phyloP scores from a whole-genome alignment of 2,888 invertebrate species.

The Oscheius sp. region DNA sequence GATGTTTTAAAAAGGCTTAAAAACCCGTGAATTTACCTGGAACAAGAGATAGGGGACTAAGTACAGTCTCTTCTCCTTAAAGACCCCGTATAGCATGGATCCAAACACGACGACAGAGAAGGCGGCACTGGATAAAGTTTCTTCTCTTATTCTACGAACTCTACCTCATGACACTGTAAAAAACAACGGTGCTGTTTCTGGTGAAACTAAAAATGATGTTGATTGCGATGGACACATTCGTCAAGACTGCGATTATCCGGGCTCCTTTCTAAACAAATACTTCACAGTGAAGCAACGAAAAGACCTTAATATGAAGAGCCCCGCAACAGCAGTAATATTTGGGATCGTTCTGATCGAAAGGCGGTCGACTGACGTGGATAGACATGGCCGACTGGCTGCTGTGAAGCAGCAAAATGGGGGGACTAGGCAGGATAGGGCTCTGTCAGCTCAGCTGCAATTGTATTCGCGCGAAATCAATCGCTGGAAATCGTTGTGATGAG shows the following conservation, averaged over 20 bases:
- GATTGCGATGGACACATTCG: conserved; percentile 53
- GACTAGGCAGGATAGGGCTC: not conserved
- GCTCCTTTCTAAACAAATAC: conserved; percentile 57
- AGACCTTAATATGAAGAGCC: conserved; percentile 55
- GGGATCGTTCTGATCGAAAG: conserved; percentile 63
- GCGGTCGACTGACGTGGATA: conserved; percentile 39
- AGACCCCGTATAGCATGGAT: conserved; percentile 65
- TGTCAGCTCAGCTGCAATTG: conserved; percentile 34
- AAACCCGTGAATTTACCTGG: conserved; percentile 53
- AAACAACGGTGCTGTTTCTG: conserved; percentile 54
- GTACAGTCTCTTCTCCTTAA: conserved; percentile 69
- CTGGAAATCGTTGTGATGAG: not conserved
- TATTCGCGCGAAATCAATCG: conserved; percentile 18
- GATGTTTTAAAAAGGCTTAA: no score
- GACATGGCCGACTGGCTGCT: conserved; percentile 16
- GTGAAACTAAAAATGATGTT: conserved; percentile 62
- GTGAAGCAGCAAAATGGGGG: not conserved
- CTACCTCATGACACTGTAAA: conserved; percentile 54
- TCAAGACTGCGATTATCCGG: conserved; percentile 51
- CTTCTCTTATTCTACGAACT: not conserved
- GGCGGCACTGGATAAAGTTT: conserved; percentile 48
- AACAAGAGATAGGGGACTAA: conserved; percentile 69
- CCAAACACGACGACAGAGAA: conserved; percentile 71
- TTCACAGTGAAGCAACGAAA: not conserved
- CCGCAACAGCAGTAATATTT: conserved; percentile 60